A percentile compares a stretch with the other conserved stretches of the same genome.
Evolutionary conservation across 2,888 invertebrate species (phyloP).

Genomic region (Gandaritis pyraliata): DNA sequence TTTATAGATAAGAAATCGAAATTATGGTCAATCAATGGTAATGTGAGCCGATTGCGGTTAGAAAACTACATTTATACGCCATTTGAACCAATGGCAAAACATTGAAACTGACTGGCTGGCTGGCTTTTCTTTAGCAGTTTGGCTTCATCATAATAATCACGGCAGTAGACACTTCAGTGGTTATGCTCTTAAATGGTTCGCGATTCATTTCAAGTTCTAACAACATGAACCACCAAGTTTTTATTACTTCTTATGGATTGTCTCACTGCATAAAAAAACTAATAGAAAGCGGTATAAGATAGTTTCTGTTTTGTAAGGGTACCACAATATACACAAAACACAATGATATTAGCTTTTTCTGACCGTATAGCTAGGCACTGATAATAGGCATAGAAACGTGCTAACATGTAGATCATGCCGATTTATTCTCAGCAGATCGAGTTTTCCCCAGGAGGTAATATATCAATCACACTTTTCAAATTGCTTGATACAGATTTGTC

Average conservation of each 20-base stretch:
- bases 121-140: slow-evolving; percentile 33
- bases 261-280: background rate
- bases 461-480: slow-evolving; percentile 11
- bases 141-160: slow-evolving; percentile 40
- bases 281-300: background rate
- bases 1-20: slow-evolving; percentile 47
- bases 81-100: slow-evolving; percentile 50
- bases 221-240: slow-evolving; percentile 36
- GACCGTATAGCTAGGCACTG: no score
- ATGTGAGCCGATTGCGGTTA: slow-evolving; percentile 54
- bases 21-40: slow-evolving; percentile 47
- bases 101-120: slow-evolving; percentile 32
- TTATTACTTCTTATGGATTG: background rate
- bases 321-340: background rate
- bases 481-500: slow-evolving; percentile 17
- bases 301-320: background rate
- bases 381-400: background rate
- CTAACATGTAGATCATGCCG: background rate
- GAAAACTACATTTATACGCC: slow-evolving; percentile 54
- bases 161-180: slow-evolving; percentile 31
- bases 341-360: no score
- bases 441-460: background rate
- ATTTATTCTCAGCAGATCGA: slow-evolving; percentile 7
- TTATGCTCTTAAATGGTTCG: slow-evolving; percentile 39
- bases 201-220: slow-evolving; percentile 48